phyloP scores from a whole-genome alignment of 2,888 invertebrate species.

The Cheilosia grossa region DNA sequence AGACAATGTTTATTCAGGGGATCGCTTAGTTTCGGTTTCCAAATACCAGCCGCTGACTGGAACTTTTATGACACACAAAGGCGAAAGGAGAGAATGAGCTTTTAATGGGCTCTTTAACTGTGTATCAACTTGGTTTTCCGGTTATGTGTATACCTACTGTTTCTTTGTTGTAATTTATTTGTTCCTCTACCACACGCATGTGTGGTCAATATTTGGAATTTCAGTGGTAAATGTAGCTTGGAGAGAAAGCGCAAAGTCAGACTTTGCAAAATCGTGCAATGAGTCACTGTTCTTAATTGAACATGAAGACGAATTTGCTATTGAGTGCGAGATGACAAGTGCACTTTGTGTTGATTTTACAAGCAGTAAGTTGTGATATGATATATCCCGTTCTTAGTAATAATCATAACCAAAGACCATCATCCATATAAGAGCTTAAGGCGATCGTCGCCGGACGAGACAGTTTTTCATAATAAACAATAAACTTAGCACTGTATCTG shows the following conservation, averaged over 20 bases:
- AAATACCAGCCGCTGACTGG: not conserved
- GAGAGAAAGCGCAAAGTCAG: constrained; percentile 29
- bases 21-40: not conserved
- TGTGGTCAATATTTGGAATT: constrained; percentile 36
- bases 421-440: constrained; percentile 5
- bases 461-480: constrained; percentile 26
- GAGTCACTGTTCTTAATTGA: constrained; percentile 36
- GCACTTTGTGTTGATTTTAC: constrained; percentile 5
- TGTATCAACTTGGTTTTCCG: constrained; percentile 43
- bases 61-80: not conserved
- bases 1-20: not conserved
- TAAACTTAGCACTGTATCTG: constrained; percentile 6
- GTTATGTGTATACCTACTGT: constrained; percentile 11
- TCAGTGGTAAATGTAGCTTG: not conserved
- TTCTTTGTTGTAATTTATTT: constrained; percentile 50
- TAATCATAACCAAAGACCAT: not conserved
- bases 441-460: constrained; percentile 43
- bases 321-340: not conserved
- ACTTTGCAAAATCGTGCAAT: constrained; percentile 20
- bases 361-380: not conserved
- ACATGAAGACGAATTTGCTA: not conserved
- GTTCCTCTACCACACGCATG: constrained; percentile 9
- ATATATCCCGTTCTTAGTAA: constrained; percentile 22
- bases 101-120: constrained; percentile 8
- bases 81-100: not conserved